Evolutionary conservation across 2,797 vertebrate species (phyloP).

Genomic region (Betta splendens): DNA sequence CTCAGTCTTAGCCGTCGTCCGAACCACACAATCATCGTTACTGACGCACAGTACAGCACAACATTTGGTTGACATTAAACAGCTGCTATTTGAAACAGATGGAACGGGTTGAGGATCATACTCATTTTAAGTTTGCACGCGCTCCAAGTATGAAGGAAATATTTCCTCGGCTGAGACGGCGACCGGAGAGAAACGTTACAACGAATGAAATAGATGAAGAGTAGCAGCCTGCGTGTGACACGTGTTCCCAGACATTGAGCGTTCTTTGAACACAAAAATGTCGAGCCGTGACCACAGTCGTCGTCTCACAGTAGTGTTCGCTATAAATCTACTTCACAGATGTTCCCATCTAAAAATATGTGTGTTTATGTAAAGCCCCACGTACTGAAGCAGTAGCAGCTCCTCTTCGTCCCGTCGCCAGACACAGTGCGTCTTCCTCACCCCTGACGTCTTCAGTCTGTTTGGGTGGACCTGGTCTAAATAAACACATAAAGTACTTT

Average conservation of each 20-base stretch:
- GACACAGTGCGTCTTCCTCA: constrained; percentile 12
- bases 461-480: too few species aligned
- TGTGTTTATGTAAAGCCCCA: constrained; percentile 29
- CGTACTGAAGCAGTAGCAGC: background rate
- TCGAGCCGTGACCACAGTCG: constrained; percentile 44
- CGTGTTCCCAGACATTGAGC: constrained; percentile 11
- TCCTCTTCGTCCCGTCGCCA: background rate
- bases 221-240: background rate
- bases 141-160: constrained; percentile 37
- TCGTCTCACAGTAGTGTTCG: constrained; percentile 40
- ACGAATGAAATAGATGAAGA: background rate
- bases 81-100: constrained; percentile 50
- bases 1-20: constrained; percentile 15
- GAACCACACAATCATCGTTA: constrained; percentile 44
- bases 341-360: constrained; percentile 41
- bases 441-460: constrained; percentile 30
- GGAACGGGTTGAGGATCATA: constrained; percentile 24
- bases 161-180: constrained; percentile 10
- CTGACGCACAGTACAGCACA: constrained; percentile 44
- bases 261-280: constrained; percentile 44
- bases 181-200: background rate
- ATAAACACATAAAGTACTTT: background rate
- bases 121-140: constrained; percentile 27
- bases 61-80: constrained; percentile 59
- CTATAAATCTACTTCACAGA: constrained; percentile 53